Conservation (phyloP, 2,888 invertebrate species). For the Cephus pygmeus region DNA sequence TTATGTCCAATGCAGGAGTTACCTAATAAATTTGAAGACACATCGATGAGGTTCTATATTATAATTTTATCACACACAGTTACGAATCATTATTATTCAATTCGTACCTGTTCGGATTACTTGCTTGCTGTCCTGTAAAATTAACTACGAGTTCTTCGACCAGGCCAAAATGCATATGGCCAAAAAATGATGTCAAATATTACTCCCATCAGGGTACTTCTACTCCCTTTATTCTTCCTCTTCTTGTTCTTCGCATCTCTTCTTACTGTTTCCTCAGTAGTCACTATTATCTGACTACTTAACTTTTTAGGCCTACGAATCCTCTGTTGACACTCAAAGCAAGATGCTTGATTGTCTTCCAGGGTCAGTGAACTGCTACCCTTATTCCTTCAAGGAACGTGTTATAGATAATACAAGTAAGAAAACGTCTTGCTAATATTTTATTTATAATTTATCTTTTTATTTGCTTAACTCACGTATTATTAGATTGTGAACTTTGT, state of each 20-base stretch:
- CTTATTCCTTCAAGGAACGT: background rate
- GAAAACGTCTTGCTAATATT: background rate
- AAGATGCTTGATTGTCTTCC: background rate
- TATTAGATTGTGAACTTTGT: background rate
- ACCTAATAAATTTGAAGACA: background rate
- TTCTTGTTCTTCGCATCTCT: conserved; percentile 5
- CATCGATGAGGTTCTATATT: background rate
- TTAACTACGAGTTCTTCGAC: background rate
- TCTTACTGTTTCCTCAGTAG: background rate
- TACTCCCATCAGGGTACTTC: background rate
- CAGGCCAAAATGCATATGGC: conserved; percentile 22
- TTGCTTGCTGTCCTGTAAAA: background rate
- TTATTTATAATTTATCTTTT: background rate
- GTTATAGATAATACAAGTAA: background rate
- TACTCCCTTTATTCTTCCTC: conserved; percentile 13
- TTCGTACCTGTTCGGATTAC: background rate
- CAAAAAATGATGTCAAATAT: conserved; percentile 28
- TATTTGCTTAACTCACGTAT: background rate
- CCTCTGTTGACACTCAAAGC: background rate
- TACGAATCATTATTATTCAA: conserved; percentile 7
- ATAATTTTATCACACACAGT: background rate
- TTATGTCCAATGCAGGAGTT: background rate
- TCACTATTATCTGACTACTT: background rate
- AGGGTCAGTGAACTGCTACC: background rate
- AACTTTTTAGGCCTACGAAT: background rate